These are phyloP conservation scores for Ditula angustiorana DNA, from an alignment of 2,888 invertebrate species.

Conservation along the genomic window DNA sequence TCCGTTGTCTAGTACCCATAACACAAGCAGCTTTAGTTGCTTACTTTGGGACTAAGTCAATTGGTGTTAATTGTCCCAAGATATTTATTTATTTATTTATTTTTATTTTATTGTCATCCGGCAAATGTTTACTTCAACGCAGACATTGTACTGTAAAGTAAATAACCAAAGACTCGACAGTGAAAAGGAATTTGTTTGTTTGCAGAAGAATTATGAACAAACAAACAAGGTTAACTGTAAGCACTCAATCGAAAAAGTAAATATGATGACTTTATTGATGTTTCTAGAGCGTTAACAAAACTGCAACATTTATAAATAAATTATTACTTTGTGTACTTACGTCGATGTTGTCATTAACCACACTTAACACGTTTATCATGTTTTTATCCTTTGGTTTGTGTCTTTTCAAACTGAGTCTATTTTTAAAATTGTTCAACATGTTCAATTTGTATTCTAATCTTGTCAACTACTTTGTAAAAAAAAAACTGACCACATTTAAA, in stretches of 20 bases:
- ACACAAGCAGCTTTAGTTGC: too few species aligned
- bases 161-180: constrained; percentile 68
- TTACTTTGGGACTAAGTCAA: too few species aligned
- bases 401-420: constrained; percentile 62
- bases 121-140: constrained; percentile 70
- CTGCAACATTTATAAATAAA: not conserved
- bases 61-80: too few species aligned
- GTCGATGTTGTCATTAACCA: constrained; percentile 46
- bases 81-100: too few species aligned
- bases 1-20: too few species aligned
- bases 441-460: constrained; percentile 42
- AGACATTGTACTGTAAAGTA: constrained; percentile 64
- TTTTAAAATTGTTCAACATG: constrained; percentile 61
- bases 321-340: constrained; percentile 48
- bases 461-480: constrained; percentile 3
- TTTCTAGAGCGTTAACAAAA: too few species aligned
- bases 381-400: constrained; percentile 47
- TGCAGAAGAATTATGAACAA: constrained; percentile 53
- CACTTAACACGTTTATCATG: constrained; percentile 32
- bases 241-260: constrained; percentile 28
- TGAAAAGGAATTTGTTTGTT: constrained; percentile 75
- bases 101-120: constrained; percentile 58
- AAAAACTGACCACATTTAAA: constrained; percentile 31
- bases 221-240: constrained; percentile 50
- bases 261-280: not conserved